Base-by-base conservation (phyloP, 2,113 vertebrate genomes). In the Dunckerocampus dactyliophorus region DNA sequence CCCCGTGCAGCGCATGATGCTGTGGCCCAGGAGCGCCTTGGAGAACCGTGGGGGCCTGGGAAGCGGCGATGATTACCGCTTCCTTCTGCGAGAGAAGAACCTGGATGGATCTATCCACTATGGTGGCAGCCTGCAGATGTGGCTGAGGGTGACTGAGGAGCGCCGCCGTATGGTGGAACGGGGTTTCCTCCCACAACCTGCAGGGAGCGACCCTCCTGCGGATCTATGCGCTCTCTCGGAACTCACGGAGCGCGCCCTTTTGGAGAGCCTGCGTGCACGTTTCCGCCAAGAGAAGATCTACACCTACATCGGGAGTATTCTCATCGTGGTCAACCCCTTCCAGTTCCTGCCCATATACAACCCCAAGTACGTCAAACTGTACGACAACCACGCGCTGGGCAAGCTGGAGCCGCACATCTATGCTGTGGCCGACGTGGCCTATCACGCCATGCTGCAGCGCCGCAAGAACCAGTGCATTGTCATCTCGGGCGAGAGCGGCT, bases 201-300 rank as follows among this genome's bases (percentile, higher is more conserved):
- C 89, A 8, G 93, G 93, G 31, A 82, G 73, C 64, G 93, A 94
- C 74, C 93, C 95, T 48, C 94, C 94, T 0, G 88, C 94, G 1
- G 95, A 98, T 72, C 87, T 98, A 56, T 98, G 96, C 19, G 85
- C 92, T 6, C 87, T 98, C 31, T 94, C 94, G 0, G 93, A 96
- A 79, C 84, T 98, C 39, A 98, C 94, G 0, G 96, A 98, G 87
- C 94, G 93, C 63, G 91, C 92, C 0, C 84, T 98, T 14, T 84
- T 98, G 77, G 96, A 97, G 66, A 98, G 95, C 61, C 91, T 98
- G 16, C 87, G 95, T 1, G 93, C 90, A 61, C 95, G 94, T 65
- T 98, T 95, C 84, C 94, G 95, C 67, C 95, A 97, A 75, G 96
- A 98, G 76, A 97, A 95, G 81, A 98, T 98, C 85, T 98, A 98